These are phyloP conservation scores for Deilephila porcellus DNA, from an alignment of 2,888 invertebrate species.

Conservation along the genomic window DNA sequence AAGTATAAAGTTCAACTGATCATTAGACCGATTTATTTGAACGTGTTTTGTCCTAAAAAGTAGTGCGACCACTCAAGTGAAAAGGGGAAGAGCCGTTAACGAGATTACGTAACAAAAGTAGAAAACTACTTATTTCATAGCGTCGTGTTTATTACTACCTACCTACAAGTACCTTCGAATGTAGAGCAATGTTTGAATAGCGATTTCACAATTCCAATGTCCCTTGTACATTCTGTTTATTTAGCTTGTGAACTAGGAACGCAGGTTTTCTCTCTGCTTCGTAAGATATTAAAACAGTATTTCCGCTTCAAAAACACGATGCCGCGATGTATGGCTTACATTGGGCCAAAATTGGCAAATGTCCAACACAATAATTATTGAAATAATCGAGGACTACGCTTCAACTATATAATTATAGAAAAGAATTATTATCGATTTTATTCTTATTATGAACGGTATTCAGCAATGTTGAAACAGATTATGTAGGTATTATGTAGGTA, in stretches of 20 bases:
- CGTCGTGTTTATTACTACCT: not conserved
- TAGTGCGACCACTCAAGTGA: constrained; percentile 34
- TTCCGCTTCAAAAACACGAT: not conserved
- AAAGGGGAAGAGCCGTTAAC: constrained; percentile 39
- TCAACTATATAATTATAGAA: too few species aligned
- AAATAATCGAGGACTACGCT: not conserved
- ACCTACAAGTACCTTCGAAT: not conserved
- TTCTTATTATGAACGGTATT: too few species aligned
- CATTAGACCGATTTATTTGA: not conserved
- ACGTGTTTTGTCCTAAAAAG: constrained; percentile 2
- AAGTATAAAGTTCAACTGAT: not conserved
- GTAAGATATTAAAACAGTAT: not conserved
- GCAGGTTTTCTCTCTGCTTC: not conserved
- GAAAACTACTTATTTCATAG: constrained; percentile 31
- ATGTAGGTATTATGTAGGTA: not conserved
- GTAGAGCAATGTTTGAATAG: not conserved
- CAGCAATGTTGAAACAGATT: too few species aligned
- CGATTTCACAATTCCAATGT: constrained; percentile 1
- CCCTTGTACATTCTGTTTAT: constrained; percentile 1
- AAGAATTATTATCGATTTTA: too few species aligned
- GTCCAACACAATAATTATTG: not conserved
- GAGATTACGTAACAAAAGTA: constrained; percentile 36
- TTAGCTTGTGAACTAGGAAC: not conserved
- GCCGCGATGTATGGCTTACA: too few species aligned
- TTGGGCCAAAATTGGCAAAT: too few species aligned